Conservation (phyloP, 2,797 vertebrate genomes). For the Chanos chanos region DNA sequence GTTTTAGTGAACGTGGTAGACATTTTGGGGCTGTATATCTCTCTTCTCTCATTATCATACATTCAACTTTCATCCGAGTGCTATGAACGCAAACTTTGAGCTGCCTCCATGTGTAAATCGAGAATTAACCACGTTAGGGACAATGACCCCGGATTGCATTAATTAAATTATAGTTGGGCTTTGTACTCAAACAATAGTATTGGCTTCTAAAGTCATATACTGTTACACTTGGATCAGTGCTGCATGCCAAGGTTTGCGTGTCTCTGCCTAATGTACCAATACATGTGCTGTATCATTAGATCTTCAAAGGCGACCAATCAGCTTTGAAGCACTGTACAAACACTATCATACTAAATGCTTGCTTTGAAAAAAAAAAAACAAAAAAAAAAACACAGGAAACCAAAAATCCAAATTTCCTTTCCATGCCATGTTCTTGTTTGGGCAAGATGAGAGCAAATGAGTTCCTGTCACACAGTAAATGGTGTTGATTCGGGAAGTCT, state of each 20-base stretch:
- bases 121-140: too few species aligned
- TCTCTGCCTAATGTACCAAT: slow-evolving; percentile 40
- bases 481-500: slow-evolving; percentile 52
- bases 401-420: slow-evolving; percentile 43
- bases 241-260: slow-evolving; percentile 52
- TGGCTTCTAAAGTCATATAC: too few species aligned
- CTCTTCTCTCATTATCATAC: slow-evolving; percentile 41
- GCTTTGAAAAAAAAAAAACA: slow-evolving; percentile 45
- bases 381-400: slow-evolving; percentile 41
- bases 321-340: slow-evolving; percentile 47
- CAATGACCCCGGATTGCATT: too few species aligned
- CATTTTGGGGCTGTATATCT: slow-evolving; percentile 54
- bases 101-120: slow-evolving; percentile 4
- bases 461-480: slow-evolving; percentile 35
- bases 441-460: slow-evolving; percentile 33
- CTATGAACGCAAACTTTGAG: slow-evolving; percentile 33
- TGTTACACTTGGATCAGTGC: background rate
- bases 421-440: slow-evolving; percentile 48
- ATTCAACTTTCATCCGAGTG: slow-evolving; percentile 45
- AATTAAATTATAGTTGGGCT: too few species aligned
- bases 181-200: too few species aligned
- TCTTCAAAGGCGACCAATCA: slow-evolving; percentile 35
- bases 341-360: slow-evolving; percentile 47
- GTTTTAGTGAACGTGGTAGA: slow-evolving; percentile 45
- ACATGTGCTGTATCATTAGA: slow-evolving; percentile 38